Evolutionary conservation across 2,888 invertebrate species (phyloP), one percentile per base, ranked within the genome.

Genomic region (Anorthoa munda): DNA sequence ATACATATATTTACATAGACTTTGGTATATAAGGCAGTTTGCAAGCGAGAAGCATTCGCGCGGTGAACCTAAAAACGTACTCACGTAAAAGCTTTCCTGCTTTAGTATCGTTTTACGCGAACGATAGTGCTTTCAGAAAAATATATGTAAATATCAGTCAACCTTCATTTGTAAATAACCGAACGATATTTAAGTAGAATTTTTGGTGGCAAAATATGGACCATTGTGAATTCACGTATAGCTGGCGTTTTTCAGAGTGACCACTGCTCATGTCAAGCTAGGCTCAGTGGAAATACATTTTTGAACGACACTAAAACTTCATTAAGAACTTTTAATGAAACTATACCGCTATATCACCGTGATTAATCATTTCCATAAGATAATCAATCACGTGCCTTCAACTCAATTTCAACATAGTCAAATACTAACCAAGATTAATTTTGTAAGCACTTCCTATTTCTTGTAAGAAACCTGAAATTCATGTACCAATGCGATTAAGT

Each of bases 71-170:
- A 50, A 50, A 75, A 59, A 59, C 13, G 73, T 61, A 66, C 48
- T 65, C 50, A 31, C 58, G 53, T 67, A 77, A 77, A 79, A 77
- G 79, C 77, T 67, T 58, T 73, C 23, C 17, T 23, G 23, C 79
- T 51, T 64, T 74, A 45, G 53, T 63, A 26, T 73, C 56, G 73
- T 58, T 73, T 65, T 55, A 61, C 65, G 72, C 45, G 48, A 64
- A 72, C 50, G 45, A 23, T 46, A 61, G 31, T 13, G 60, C 46
- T 58, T 31, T 50, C 55, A n/a, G 18, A 56, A 50, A 55, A n/a
- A 72, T 53, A 63, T 58, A 60, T 61, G 31, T 26, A 48, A 46
- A 77, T 63, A 39, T 48, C 56, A 63, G 15, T 7, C 23, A 11
- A 59, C 60, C 66, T 48, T 51, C n/a, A 48, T n/a, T 21, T 31